Base-by-base conservation (phyloP, 1,140 invertebrate genomes). In the Heliconius congener region DNA sequence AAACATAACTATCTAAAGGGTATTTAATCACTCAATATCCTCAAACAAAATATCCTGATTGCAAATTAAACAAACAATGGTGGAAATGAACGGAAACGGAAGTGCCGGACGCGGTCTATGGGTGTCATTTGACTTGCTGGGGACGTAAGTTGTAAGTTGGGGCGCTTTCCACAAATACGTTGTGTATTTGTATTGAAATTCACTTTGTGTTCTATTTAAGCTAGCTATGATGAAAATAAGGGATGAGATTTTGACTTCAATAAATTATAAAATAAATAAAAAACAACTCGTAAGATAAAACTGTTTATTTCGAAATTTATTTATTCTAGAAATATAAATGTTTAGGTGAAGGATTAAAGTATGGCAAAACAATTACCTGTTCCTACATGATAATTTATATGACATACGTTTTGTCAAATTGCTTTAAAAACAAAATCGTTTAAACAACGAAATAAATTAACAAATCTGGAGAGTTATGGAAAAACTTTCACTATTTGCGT, bases 401-500 rank as follows among this genome's bases (percentile, higher is more conserved):
- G 9, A 1, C 23, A 66, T 23, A 11, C 16, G 23, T 66, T 9
- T 30, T 66, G 60, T 30, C 11, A 66, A 66, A 66, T 27, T 27
- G n/a, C n/a, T 27, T 66, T 27, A 30, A 30, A 66, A 66, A 30
- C 1, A 1, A 66, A 66, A 66, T 66, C 11, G 23, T 66, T 27
- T 66, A 27, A 66, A 66, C 23, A 27, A 66, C 9, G 23, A 27
- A 27, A 66, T 30, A 66, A 66, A 66, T 66, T 27, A 39, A 39
- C 71, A 39, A n/a, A 71, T 37, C 34, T n/a, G 0, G 71, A 39
- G 34, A 71, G 9, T 92, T 91, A 92, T 92, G 90, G 88, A 85
- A 89, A 92, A 94, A 94, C 86, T 94, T 94, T 93, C 84, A 85
- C 88, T 88, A 92, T 94, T 91, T 89, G 81, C 83, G 81, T 86